phyloP scores from a whole-genome alignment of 2,113 vertebrate species.

The Mesembrinibis cayennensis region DNA sequence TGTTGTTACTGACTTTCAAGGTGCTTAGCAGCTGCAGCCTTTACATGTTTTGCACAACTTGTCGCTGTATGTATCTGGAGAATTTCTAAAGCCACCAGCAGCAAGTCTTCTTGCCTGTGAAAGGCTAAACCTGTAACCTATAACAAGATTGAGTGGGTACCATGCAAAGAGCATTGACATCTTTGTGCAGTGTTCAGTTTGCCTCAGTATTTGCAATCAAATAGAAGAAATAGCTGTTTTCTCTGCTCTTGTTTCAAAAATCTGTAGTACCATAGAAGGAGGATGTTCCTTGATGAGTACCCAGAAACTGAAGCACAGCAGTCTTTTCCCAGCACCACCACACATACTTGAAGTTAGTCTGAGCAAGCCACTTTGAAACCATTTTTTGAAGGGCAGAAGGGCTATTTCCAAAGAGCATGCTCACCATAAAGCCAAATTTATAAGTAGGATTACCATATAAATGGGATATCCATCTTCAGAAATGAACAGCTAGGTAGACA shows the following conservation, averaged over 20 bases:
- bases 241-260: not conserved
- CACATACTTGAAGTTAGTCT: not conserved
- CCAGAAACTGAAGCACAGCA: not conserved
- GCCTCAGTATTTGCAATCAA: not conserved
- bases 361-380: not conserved
- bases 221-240: not conserved
- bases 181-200: not conserved
- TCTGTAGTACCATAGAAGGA: not conserved
- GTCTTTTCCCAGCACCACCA: not conserved
- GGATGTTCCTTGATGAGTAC: not conserved
- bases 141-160: not conserved
- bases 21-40: not conserved
- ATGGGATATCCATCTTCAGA: not conserved
- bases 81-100: not conserved
- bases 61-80: fast-evolving
- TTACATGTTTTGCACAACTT: not conserved
- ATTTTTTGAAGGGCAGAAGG: not conserved
- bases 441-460: not conserved
- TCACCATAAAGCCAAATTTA: not conserved
- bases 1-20: not conserved
- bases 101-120: not conserved
- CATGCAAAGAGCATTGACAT: not conserved
- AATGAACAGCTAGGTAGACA: not conserved
- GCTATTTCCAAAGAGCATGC: not conserved
- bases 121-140: not conserved